A percentile compares a stretch with the other conserved stretches of the same genome.
phyloP scores from a whole-genome alignment of 2,113 vertebrate species.

The Petrocephalus microphthalmus region DNA sequence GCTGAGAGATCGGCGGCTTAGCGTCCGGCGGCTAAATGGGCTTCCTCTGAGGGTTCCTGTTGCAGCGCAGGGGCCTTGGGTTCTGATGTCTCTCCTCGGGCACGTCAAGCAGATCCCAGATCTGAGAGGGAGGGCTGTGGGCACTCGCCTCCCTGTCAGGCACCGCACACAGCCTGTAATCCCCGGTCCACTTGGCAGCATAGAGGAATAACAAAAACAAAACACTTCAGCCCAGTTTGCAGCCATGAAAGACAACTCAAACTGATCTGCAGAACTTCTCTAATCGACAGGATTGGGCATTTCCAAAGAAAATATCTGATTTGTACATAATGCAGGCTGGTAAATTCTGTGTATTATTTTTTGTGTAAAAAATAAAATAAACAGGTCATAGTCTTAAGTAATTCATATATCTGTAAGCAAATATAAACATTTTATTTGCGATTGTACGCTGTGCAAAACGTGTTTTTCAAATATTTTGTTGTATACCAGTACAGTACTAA shows the following conservation, averaged over 20 bases:
- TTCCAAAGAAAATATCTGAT: not conserved
- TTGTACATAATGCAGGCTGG: not conserved
- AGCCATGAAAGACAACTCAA: not conserved
- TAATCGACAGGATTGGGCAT: not conserved
- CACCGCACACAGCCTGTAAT: not conserved
- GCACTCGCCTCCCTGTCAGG: not conserved
- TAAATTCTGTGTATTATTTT: not conserved
- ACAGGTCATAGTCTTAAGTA: not conserved
- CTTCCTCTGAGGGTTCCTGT: not conserved
- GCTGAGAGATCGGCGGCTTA: not conserved
- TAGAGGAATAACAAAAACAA: not conserved
- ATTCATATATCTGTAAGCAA: not conserved
- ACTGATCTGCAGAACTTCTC: not conserved
- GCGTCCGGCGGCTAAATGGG: not conserved
- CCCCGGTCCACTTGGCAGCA: not conserved
- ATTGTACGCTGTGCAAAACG: not conserved
- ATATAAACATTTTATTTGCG: not conserved
- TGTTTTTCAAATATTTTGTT: not conserved
- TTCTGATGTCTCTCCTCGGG: constrained; percentile 13
- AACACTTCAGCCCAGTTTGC: not conserved
- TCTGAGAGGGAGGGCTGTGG: not conserved
- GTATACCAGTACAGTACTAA: not conserved
- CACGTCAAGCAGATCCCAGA: not conserved
- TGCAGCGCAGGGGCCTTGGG: constrained; percentile 5
- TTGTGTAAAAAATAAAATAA: not conserved